Evolutionary conservation across 2,888 invertebrate genomes (phyloP), one percentile per base, ranked within the genome.

Genomic region (Uropetala carovei): DNA sequence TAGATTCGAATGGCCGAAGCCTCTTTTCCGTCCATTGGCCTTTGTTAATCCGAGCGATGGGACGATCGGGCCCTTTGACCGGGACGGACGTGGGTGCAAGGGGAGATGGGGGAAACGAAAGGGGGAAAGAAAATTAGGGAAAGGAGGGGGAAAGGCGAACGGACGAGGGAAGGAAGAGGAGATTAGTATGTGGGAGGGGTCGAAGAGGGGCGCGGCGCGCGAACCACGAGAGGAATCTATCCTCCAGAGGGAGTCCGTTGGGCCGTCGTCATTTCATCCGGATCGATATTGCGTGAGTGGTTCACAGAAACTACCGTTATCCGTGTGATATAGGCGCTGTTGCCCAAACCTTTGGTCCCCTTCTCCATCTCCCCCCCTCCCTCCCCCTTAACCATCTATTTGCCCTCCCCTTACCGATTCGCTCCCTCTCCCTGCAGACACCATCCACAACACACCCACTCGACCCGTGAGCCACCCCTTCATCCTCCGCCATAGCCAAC

Each of bases 231-330:
- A 43, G 43, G 43, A 43, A 43, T 43, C 43, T 43, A 43, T 43
- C 43, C 43, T 43, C 82, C 30, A 27, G n/a, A 82, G 82, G 82
- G 82, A 43, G 43, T 43, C 43, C 43, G 43, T 82, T 82, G 30
- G 30, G 82, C 8, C 13, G 82, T 82, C 82, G 82, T 82, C 30
- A 82, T 82, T 82, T 43, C 82, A 43, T 43, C 30, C 8, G 30
- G 43, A 82, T 82, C 82, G 82, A 82, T 82, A 82, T 82, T 30
- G 82, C 82, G 82, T 82, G 82, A 82, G 82, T 82, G 16, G 82
- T 43, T 82, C 82, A 82, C 43, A 82, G 82, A 82, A 82, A 82
- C 82, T n/a, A 43, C 30, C 43, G 82, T 82, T 82, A 43, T 82
- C 43, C 82, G 82, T 30, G 82, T 82, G 82, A 82, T 82, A 82